These are phyloP conservation scores for Batillaria attramentaria DNA, from an alignment of 1,140 invertebrate genomes.

Conservation along the genomic window DNA sequence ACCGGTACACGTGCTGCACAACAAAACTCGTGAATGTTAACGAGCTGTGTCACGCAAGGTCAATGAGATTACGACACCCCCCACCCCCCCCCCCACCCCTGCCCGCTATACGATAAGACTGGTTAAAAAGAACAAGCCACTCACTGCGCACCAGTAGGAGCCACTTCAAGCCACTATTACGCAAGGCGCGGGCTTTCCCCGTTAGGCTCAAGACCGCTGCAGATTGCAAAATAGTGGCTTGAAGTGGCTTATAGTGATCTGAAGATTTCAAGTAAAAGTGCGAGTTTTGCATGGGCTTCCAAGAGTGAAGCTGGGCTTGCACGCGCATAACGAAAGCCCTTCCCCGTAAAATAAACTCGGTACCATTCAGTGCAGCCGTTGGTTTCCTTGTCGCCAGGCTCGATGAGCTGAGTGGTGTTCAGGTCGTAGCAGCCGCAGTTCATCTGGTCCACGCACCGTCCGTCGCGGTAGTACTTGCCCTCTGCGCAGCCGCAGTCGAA, in stretches of 20 bases:
- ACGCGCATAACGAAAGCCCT: not conserved
- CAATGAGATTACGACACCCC: not conserved
- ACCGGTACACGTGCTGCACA: slow-evolving; percentile 23
- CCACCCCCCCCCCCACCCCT: no score
- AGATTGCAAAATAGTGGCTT: no score
- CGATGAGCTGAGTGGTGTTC: slow-evolving; percentile 10
- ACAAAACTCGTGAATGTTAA: not conserved
- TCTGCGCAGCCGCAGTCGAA: slow-evolving; percentile 9
- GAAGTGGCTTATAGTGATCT: no score
- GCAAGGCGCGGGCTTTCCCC: no score
- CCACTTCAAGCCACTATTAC: no score
- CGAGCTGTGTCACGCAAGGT: not conserved
- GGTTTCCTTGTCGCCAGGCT: slow-evolving; percentile 1
- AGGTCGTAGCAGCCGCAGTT: slow-evolving; percentile 26
- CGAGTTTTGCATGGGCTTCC: not conserved
- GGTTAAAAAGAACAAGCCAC: not conserved
- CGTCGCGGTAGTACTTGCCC: not conserved
- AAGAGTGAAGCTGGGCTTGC: not conserved
- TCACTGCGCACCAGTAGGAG: no score
- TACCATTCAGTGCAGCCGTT: slow-evolving; percentile 18
- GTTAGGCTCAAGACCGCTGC: no score
- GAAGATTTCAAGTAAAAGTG: no score
- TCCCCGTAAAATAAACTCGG: not conserved
- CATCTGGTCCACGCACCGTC: not conserved
- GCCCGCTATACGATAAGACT: not conserved